Evolutionary conservation across 2,113 vertebrate species (phyloP), one percentile per base, ranked within the genome.

Genomic region (Dromaius novaehollandiae): DNA sequence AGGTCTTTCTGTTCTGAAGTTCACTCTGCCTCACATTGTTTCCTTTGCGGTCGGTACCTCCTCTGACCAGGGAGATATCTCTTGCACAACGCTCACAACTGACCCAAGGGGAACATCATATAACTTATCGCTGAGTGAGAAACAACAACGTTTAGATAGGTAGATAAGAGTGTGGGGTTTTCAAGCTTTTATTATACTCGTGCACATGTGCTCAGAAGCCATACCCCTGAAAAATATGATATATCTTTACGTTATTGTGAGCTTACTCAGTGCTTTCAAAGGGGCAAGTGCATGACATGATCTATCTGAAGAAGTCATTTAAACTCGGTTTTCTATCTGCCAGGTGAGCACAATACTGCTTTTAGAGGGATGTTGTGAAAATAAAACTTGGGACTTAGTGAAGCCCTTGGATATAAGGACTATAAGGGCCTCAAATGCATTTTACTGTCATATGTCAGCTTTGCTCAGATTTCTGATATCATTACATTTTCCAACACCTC

Each of bases 201-300:
- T 11, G 36, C 56, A 26, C 42, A 2, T 21, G 30, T 42, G 9
- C 16, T 60, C 10, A 2, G 7, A 71, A 71, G 20, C 44, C 28
- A 56, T 0, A 0, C 13, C 13, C 46, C 36, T 18, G 36, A 86
- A 82, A 58, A 32, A 19, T 4, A 1, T 3, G 10, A 15, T 11
- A 4, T 7, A 38, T 13, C 14, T 66, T 58, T 58, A 58, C 30
- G 34, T 32, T 2, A 1, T 26, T 11, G 63, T 7, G 63, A 70
- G 26, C 42, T 93, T 38, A 42, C 56, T 65, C 36, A 10, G 36
- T 30, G 18, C 42, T 53, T 58, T 44, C 56, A 46, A 44, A 40
- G 55, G 63, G 22, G 8, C 18, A 38, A 38, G 38, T 38, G 38
- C 38, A 38, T 38, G 22, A 70, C 51, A 60, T n/a, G 36, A n/a